Base-by-base conservation (phyloP, 1,140 invertebrate genomes). In the Drosophila aff. region DNA sequence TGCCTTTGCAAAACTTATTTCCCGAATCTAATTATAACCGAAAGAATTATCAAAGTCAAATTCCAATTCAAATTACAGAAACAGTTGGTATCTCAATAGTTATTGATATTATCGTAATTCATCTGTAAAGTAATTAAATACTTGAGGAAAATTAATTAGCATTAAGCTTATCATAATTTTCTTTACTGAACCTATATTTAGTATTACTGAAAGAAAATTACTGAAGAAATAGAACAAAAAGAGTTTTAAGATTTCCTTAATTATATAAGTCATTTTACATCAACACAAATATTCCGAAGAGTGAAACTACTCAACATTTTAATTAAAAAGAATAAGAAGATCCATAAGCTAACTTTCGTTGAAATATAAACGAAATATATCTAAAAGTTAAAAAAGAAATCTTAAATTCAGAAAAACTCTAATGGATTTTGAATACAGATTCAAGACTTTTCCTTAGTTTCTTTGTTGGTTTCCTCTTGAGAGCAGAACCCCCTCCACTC, bases 401-500 rank as follows among this genome's bases (percentile, higher is more conserved):
- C 18, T 23, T 4, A 10, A 33, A 16, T 43, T 43, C 18, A 1
- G 2, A 0, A 11, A 69, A 72, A 49, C 33, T 41, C n/a, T 21
- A 69, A 72, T 49, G 64, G 26, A 58, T 36, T 40, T 58, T 21
- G 16, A 58, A 18, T 16, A 40, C 1, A 33, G 9, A 40, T 26
- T 11, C 26, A 52, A 28, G 38, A 38, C 26, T 57, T 44, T 47
- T 10, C n/a, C 2, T 18, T 38, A 43, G 47, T 65, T 52, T 31
- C 50, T 44, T 68, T 49, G 68, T 18, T 47, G 53, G 28, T 38
- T 67, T 40, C 1, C 31, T 33, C 49, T 16, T 16, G 31, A 36
- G 65, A 33, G 28, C 41, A 16, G 16, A n/a, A 26, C 15, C 4
- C 13, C 6, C 47, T 31, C 8, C 23, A 40, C 16, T 33, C 52